Evolutionary conservation across 2,888 invertebrate genomes (phyloP).

Genomic region (Minunthozetes semirufus): DNA sequence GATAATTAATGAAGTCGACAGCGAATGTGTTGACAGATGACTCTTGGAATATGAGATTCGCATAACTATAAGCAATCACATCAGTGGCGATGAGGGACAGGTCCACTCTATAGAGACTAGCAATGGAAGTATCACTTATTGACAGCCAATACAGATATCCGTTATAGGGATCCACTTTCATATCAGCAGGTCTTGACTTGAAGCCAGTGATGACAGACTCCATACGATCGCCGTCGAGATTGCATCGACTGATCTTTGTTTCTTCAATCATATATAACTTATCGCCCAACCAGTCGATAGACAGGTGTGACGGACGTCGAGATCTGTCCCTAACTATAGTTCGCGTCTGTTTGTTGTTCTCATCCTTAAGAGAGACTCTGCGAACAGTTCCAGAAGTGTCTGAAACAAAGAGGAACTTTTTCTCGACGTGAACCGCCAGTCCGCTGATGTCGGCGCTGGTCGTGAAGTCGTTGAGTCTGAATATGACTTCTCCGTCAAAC

Average conservation of each 20-base stretch:
- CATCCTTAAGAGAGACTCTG: constrained; percentile 47
- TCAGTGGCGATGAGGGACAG: constrained; percentile 63
- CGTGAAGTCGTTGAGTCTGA: constrained; percentile 49
- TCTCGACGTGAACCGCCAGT: constrained; percentile 64
- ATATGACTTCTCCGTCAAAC: constrained; percentile 30
- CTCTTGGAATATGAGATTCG: constrained; percentile 47
- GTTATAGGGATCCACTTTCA: constrained; percentile 86
- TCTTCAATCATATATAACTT: constrained; percentile 73
- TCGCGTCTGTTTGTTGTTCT: constrained; percentile 34
- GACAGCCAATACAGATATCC: constrained; percentile 56
- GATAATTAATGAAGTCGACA: constrained; percentile 72
- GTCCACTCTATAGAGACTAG: constrained; percentile 68
- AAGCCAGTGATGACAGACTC: constrained; percentile 65
- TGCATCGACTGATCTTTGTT: constrained; percentile 59
- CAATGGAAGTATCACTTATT: constrained; percentile 48
- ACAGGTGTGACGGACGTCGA: constrained; percentile 48
- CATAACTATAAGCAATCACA: constrained; percentile 56
- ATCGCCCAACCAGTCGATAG: constrained; percentile 82
- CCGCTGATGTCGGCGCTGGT: constrained; percentile 52
- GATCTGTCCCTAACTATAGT: constrained; percentile 40
- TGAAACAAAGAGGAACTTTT: constrained; percentile 67
- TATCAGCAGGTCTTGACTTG: constrained; percentile 61
- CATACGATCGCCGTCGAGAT: constrained; percentile 64
- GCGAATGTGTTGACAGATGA: constrained; percentile 69
- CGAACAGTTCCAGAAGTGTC: constrained; percentile 63